Evolutionary conservation across 2,888 invertebrate species (phyloP).

Genomic region (Aethes cnicana): DNA sequence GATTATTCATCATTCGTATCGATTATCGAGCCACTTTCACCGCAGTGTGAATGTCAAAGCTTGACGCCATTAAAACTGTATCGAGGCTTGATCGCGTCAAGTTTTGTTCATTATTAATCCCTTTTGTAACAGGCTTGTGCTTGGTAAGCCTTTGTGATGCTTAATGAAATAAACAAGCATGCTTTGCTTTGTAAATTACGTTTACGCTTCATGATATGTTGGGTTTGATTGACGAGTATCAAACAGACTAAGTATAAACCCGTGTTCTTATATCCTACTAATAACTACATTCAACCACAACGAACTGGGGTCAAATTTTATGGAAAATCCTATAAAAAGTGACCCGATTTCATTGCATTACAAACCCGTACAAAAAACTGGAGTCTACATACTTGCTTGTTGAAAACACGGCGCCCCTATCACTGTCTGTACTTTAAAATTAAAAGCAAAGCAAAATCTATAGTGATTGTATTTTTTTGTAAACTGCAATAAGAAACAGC

Average conservation of each 20-base stretch:
- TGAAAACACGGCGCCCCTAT: too few species aligned
- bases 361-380: too few species aligned
- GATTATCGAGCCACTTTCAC: constrained; percentile 74
- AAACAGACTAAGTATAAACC: too few species aligned
- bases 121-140: constrained; percentile 52
- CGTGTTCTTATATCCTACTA: too few species aligned
- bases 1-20: constrained; percentile 57
- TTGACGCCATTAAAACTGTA: constrained; percentile 65
- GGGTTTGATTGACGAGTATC: neutral
- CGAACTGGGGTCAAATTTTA: too few species aligned
- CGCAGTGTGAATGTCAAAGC: constrained; percentile 70
- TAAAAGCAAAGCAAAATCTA: too few species aligned
- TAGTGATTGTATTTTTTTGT: constrained; percentile 6
- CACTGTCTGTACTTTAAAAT: too few species aligned
- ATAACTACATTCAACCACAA: too few species aligned
- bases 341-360: too few species aligned
- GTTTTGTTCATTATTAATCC: constrained; percentile 31
- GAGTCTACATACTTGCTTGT: neutral
- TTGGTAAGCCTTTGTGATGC: constrained; percentile 36
- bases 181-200: neutral
- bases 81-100: constrained; percentile 54
- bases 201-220: neutral
- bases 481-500: constrained; percentile 10
- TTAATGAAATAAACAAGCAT: constrained; percentile 23
- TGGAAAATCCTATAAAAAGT: too few species aligned